Percentiles rank a stretch among this genome's conserved stretches.
Evolutionary conservation across 2,797 vertebrate genomes (phyloP).

Genomic region (Salmo trutta): DNA sequence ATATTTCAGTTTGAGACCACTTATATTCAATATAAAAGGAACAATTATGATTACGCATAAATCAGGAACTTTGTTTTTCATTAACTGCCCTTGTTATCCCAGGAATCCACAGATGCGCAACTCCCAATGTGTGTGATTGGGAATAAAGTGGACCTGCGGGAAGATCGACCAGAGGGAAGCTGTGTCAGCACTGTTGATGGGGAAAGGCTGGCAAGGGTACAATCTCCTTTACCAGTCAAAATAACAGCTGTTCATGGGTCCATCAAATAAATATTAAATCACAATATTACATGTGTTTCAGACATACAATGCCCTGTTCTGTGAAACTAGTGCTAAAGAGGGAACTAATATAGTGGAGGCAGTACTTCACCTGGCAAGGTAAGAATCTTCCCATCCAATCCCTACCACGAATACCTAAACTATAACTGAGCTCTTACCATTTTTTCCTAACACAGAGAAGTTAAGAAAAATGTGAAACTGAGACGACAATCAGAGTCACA

Average conservation of each 20-base stretch:
- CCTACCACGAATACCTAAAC: not conserved
- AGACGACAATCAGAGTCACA: slow-evolving; percentile 38
- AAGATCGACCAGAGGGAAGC: slow-evolving; percentile 37
- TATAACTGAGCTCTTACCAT: not conserved
- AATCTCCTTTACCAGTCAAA: slow-evolving; percentile 13
- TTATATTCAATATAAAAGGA: not conserved
- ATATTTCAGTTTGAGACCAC: not conserved
- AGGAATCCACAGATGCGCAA: slow-evolving; percentile 67
- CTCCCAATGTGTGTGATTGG: slow-evolving; percentile 76
- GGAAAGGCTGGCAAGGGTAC: slow-evolving; percentile 76
- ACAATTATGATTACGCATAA: not conserved
- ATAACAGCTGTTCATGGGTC: not conserved
- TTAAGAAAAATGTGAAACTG: slow-evolving; percentile 66
- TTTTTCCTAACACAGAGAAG: slow-evolving; percentile 65
- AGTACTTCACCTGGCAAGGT: slow-evolving; percentile 76
- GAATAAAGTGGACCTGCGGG: slow-evolving; percentile 76
- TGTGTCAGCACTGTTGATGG: slow-evolving; percentile 62
- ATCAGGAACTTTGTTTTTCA: not conserved
- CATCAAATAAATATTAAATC: not conserved
- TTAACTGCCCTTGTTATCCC: slow-evolving; percentile 1
- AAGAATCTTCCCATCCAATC: slow-evolving; percentile 25
- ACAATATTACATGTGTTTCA: slow-evolving; percentile 37
- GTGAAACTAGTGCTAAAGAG: slow-evolving; percentile 79
- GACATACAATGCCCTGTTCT: slow-evolving; percentile 75
- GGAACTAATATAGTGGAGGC: slow-evolving; percentile 73